Percentiles rank a stretch among this genome's conserved stretches.
Conservation (phyloP, 2,113 vertebrate genomes). For the Halcyon malimbica region DNA sequence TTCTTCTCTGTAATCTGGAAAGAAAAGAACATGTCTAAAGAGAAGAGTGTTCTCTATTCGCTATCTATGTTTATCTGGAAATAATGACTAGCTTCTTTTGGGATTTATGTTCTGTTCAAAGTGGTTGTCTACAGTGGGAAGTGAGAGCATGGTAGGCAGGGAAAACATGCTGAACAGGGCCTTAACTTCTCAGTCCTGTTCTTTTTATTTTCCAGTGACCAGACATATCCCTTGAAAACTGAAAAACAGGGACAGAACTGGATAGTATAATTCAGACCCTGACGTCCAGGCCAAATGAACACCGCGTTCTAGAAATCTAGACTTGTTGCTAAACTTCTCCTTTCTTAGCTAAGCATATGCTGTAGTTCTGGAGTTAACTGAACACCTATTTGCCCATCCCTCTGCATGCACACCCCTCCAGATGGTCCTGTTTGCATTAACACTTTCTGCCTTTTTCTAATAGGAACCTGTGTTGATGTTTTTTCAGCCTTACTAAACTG, state of each 20-base stretch:
- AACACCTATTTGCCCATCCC: background rate
- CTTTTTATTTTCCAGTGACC: background rate
- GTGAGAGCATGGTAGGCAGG: background rate
- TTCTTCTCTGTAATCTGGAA: background rate
- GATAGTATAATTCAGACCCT: background rate
- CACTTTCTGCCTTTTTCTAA: background rate
- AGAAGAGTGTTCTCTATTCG: background rate
- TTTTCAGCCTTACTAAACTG: background rate
- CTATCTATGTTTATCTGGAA: background rate
- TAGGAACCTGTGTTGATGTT: background rate
- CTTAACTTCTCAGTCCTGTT: background rate
- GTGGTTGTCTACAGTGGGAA: background rate
- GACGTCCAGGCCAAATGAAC: background rate
- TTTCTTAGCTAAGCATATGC: background rate
- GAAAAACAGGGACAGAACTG: background rate
- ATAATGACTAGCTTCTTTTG: background rate
- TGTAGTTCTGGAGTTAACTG: background rate
- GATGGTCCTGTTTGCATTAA: background rate
- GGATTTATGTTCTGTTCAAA: background rate
- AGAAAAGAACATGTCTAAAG: background rate
- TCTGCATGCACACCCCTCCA: background rate
- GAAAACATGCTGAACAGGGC: background rate
- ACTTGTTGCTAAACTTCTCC: background rate
- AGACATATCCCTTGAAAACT: conserved; percentile 78
- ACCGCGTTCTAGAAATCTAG: background rate